These are phyloP conservation scores for Proisotoma minuta DNA, from an alignment of 2,888 invertebrate genomes.

Conservation along the genomic window DNA sequence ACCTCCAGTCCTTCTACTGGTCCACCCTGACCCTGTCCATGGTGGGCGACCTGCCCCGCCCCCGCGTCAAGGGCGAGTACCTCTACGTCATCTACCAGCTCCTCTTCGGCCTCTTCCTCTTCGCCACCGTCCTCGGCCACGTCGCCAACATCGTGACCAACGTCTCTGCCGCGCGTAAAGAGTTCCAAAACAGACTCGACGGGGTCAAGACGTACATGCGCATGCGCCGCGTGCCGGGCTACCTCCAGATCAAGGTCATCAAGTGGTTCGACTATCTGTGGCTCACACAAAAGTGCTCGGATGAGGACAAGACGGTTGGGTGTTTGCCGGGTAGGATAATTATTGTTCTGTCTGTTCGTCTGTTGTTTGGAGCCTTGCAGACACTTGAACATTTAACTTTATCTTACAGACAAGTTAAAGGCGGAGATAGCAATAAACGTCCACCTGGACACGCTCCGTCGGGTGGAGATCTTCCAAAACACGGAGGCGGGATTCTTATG, in stretches of 20 bases:
- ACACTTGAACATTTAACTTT: background rate
- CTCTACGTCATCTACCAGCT: conserved; percentile 69
- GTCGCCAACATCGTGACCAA: conserved; percentile 98
- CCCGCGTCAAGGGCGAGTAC: conserved; percentile 71
- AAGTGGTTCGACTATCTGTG: conserved; percentile 99
- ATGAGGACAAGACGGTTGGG: conserved; percentile 92
- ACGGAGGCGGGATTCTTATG: conserved; percentile 98
- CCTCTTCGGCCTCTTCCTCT: conserved; percentile 87
- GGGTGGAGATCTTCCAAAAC: conserved; percentile 98
- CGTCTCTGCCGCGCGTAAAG: conserved; percentile 92
- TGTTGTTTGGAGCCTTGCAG: background rate
- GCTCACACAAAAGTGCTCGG: conserved; percentile 97
- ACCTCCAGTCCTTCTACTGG: conserved; percentile 97
- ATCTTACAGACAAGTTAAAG: conserved; percentile 76
- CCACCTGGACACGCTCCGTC: conserved; percentile 92
- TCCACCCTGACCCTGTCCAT: conserved; percentile 93
- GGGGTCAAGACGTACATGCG: conserved; percentile 98
- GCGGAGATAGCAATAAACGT: conserved; percentile 99
- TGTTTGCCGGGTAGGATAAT: conserved; percentile 67
- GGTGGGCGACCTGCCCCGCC: conserved; percentile 86
- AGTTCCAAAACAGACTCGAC: conserved; percentile 98
- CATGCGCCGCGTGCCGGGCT: conserved; percentile 89
- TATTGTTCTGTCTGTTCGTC: background rate
- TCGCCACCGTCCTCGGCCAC: conserved; percentile 93
- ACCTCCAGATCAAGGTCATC: conserved; percentile 94